A percentile compares a stretch with the other conserved stretches of the same genome.
Conservation (phyloP, 2,113 vertebrate genomes). For the Setophaga petechia region DNA sequence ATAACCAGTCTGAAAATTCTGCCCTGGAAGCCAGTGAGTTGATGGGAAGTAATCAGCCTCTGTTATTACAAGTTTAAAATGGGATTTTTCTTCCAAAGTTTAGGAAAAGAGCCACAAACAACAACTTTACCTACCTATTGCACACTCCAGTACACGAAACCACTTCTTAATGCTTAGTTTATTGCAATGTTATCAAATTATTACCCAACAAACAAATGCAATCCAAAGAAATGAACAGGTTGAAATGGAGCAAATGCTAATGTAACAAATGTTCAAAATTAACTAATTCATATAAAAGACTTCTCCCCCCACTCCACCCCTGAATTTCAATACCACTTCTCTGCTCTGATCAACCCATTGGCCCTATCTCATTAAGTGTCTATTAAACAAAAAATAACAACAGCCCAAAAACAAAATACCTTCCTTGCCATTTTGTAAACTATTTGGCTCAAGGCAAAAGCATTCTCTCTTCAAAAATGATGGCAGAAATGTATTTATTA, state of each 20-base stretch:
- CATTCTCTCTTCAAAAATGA: slow-evolving; percentile 42
- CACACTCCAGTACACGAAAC: neutral
- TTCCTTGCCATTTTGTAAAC: slow-evolving; percentile 44
- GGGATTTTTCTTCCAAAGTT: slow-evolving; percentile 57
- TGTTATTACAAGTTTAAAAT: slow-evolving; percentile 18
- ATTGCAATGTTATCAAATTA: slow-evolving; percentile 27
- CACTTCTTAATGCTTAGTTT: slow-evolving; percentile 8
- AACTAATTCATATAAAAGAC: slow-evolving; percentile 1
- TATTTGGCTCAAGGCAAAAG: slow-evolving; percentile 37
- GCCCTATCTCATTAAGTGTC: neutral
- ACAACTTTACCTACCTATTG: slow-evolving; percentile 20
- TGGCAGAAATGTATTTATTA: slow-evolving; percentile 53
- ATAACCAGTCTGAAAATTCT: slow-evolving; percentile 49
- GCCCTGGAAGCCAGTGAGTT: slow-evolving; percentile 41
- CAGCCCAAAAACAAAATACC: neutral
- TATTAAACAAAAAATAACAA: neutral
- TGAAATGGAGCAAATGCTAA: slow-evolving; percentile 13
- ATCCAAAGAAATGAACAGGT: slow-evolving; percentile 25
- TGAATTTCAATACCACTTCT: neutral
- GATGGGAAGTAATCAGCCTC: slow-evolving; percentile 58
- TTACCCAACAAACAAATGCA: neutral
- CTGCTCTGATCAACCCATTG: neutral
- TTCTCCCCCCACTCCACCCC: neutral
- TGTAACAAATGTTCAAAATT: slow-evolving; percentile 51
- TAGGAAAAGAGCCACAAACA: slow-evolving; percentile 39